A percentile compares a stretch with the other conserved stretches of the same genome.
Evolutionary conservation across 2,888 invertebrate genomes (phyloP).

Genomic region (Plusia festucae): DNA sequence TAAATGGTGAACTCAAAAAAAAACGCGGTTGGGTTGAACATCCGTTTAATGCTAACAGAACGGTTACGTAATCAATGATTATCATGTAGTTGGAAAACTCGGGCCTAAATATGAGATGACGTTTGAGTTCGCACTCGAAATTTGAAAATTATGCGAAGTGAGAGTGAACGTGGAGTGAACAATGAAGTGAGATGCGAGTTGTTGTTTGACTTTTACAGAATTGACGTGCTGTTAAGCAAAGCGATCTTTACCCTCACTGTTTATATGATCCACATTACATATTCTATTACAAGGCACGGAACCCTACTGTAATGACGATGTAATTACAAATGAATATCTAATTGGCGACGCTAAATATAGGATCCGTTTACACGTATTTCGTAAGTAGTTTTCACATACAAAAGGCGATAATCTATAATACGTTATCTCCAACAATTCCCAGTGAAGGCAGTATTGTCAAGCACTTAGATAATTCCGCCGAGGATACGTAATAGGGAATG

Average conservation of each 20-base stretch:
- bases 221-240: conserved; percentile 34
- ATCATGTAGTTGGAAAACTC: no score
- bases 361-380: background rate
- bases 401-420: background rate
- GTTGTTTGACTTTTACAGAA: no score
- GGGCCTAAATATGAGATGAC: no score
- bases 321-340: conserved; percentile 43
- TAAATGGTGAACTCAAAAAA: no score
- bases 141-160: no score
- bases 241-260: conserved; percentile 24
- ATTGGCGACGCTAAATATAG: conserved; percentile 33
- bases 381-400: background rate
- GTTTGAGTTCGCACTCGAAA: no score
- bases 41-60: no score
- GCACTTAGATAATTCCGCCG: background rate
- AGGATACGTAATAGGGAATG: background rate
- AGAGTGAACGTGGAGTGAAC: no score
- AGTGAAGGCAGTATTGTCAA: background rate
- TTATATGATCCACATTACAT: conserved; percentile 29
- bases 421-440: background rate
- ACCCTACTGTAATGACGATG: conserved; percentile 25
- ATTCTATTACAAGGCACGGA: conserved; percentile 42
- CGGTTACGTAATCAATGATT: no score
- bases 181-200: no score
- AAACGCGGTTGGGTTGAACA: no score